Base-by-base conservation (phyloP, 2,888 invertebrate species). In the Stomorhina lunata region DNA sequence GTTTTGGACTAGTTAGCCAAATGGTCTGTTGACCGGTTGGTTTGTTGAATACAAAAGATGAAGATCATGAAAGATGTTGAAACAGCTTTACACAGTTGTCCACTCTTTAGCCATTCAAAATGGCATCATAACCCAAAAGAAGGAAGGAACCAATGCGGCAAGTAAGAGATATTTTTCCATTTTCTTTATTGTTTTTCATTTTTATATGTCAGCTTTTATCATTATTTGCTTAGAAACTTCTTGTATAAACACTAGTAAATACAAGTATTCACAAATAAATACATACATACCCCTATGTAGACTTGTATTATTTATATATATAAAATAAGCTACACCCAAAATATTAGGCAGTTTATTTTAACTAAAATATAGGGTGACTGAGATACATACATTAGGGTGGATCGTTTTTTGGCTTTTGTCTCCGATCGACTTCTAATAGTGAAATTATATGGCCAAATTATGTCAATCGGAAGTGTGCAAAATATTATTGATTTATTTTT, bases 1-100 rank as follows among this genome's bases (percentile, higher is more conserved):
- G 68, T 55, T 68, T 53, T 40, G 10, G 53, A 73, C 63, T 63
- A 29, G 63, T 63, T 73, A 53, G 53, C 22, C 27, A 53, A 53
- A 53, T 27, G 29, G 61, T 63, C 48, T 50, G 40, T 32, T 72
- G 72, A 27, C 61, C 72, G 29, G 27, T 61, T 53, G 20, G 37
- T 73, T 40, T n/a, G n/a, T 43, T 63, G 27, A 29, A 50, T 9
- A 29, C 27, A 57, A 12, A 43, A 37, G 4, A 48, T n/a, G 12
- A 27, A 10, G 15, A 27, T 57, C 17, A 40, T 40, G 32, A 2
- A 53, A 63, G 12, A 63, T 50, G 48, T 40, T 72, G 61, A 37
- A 61, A 27, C 7, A n/a, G 20, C 37, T 37, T 20, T 15, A 61
- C 72, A 72, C 50, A 61, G 45, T 32, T 40, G 40, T 61, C 27